A percentile compares a stretch with the other conserved stretches of the same genome.
Evolutionary conservation across 2,113 vertebrate species (phyloP).

Genomic region (Pterocles gutturalis): DNA sequence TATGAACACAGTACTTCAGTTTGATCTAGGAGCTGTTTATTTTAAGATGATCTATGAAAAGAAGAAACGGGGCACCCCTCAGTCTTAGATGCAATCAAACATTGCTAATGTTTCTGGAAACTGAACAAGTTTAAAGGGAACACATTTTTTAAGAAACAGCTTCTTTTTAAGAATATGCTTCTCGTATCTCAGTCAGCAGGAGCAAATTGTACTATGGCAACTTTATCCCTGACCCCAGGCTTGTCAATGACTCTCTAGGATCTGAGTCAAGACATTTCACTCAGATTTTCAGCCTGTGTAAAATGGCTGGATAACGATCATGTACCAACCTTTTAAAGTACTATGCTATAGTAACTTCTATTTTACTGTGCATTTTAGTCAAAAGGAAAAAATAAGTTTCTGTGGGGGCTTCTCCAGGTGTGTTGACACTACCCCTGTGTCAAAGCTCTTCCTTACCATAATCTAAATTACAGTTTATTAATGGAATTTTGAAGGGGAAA

Average conservation of each 20-base stretch:
- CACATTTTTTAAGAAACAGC: not conserved
- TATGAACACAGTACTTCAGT: not conserved
- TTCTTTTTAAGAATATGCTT: not conserved
- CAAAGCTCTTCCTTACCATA: not conserved
- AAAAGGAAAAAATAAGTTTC: conserved; percentile 11
- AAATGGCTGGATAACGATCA: not conserved
- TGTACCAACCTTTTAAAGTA: not conserved
- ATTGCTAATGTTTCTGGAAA: not conserved
- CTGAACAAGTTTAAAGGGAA: not conserved
- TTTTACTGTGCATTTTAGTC: not conserved
- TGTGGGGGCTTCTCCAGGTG: not conserved
- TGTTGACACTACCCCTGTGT: not conserved
- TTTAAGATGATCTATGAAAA: not conserved
- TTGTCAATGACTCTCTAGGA: not conserved
- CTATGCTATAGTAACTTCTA: not conserved
- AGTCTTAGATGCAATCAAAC: not conserved
- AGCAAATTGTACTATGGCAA: not conserved
- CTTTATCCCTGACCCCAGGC: not conserved
- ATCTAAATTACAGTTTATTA: conserved; percentile 11
- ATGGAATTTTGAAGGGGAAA: not conserved
- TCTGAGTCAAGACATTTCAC: not conserved
- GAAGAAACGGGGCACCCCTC: not conserved
- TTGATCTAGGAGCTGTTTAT: not conserved
- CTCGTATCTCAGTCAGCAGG: not conserved
- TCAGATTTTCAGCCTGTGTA: not conserved